Evolutionary conservation across 1,140 invertebrate genomes (phyloP), one percentile per base, ranked within the genome.

Genomic region (Harpegnathos saltator): DNA sequence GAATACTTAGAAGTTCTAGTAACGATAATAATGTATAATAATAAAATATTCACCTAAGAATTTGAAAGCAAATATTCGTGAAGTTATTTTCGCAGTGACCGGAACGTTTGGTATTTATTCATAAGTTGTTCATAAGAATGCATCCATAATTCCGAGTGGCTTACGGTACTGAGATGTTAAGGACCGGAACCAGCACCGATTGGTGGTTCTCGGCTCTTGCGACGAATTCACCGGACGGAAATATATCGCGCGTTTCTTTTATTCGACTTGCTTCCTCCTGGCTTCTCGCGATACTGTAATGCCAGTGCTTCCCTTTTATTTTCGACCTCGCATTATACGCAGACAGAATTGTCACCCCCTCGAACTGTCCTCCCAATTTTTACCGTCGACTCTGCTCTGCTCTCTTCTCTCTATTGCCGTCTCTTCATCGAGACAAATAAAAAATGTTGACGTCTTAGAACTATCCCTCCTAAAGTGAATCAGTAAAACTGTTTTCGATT

Each of bases 251-350:
- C 56, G 3, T 22, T 50, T 22, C 33, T 68, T 62, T 59, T 82
- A 52, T 62, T 26, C 65, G 29, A 15, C 1, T 0, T 12, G 33
- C 7, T 29, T 62, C 7, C 9, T 74, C 54, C 7, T 38, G 33
- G 29, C 50, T 52, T 52, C 56, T 84, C 12, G 33, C 48, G n/a
- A 52, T 56, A 44, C 33, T 71, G 56, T 38, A 50, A 44, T 58
- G 48, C 5, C 54, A 15, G 22, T 17, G 26, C 73, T 77, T 77
- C 62, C 62, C 48, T 77, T 77, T 77, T 54, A 66, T 77, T 77
- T 77, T 56, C 14, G 15, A 50, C 9, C 11, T 77, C 19, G 48
- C 26, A 38, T 73, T 73, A 59, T 61, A 73, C 38, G 68, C 68
- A 11, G 71, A 59, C 62, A 54, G 62, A 77, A 77, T 77, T 77